Conservation (phyloP, 2,797 vertebrate genomes). For the Carcharodon carcharias region DNA sequence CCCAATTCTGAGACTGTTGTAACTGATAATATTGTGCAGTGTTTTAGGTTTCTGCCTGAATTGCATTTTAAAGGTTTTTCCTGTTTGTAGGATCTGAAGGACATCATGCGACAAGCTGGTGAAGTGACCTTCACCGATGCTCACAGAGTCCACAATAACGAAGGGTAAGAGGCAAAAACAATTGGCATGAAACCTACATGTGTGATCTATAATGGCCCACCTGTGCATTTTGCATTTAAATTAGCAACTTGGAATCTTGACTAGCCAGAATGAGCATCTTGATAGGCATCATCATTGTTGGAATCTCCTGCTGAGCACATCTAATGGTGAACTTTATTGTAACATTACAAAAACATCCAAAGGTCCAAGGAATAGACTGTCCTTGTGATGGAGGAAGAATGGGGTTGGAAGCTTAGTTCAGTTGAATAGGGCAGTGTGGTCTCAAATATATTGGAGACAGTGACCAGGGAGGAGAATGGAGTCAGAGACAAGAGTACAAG, state of each 20-base stretch:
- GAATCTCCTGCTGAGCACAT: neutral
- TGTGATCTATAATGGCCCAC: neutral
- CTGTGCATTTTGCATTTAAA: neutral
- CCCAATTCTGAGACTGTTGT: conserved; percentile 29
- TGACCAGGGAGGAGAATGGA: neutral
- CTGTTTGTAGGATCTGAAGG: conserved; percentile 35
- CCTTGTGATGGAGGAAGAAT: neutral
- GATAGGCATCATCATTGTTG: neutral
- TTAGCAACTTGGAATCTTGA: neutral
- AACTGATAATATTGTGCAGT: neutral
- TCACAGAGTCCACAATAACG: conserved; percentile 33
- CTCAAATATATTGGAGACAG: too few relatives aligned
- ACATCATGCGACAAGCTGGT: conserved; percentile 37
- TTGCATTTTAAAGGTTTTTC: neutral
- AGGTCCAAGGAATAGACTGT: too few relatives aligned
- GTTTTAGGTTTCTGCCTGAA: neutral
- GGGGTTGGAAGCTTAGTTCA: neutral
- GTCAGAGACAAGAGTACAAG: too few relatives aligned
- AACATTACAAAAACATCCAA: neutral
- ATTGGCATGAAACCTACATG: neutral
- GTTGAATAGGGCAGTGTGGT: neutral
- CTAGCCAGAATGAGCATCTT: neutral
- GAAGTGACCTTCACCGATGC: conserved; percentile 36
- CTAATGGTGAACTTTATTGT: neutral
- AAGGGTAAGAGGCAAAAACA: neutral